These are phyloP conservation scores for Carettochelys insculpta DNA, from an alignment of 2,113 vertebrate species.

Conservation along the genomic window DNA sequence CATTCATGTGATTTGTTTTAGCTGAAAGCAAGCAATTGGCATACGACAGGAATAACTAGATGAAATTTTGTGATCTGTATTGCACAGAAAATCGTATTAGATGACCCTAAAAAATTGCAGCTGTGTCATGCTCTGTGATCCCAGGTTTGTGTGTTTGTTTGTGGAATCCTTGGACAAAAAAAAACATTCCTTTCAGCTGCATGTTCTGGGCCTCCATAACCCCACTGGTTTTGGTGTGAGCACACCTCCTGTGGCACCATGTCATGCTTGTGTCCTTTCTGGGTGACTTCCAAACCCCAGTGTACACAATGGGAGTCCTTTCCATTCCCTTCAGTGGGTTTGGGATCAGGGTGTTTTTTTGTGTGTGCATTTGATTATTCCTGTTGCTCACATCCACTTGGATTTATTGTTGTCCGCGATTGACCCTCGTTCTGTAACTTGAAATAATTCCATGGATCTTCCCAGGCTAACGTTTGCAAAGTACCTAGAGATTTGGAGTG, in stretches of 20 bases:
- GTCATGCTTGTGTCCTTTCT: not conserved
- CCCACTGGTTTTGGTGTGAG: rapidly evolving
- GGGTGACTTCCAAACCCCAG: not conserved
- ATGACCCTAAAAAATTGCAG: rapidly evolving
- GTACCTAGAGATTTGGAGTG: not conserved
- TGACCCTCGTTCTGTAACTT: not conserved
- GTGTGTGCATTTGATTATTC: rapidly evolving
- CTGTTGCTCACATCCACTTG: too few species aligned
- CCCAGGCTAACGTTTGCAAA: not conserved
- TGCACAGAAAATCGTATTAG: not conserved
- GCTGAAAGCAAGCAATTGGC: not conserved
- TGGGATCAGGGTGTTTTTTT: not conserved
- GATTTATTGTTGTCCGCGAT: not conserved
- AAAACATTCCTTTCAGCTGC: not conserved
- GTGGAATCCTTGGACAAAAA: rapidly evolving
- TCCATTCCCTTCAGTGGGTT: rapidly evolving
- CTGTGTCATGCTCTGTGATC: rapidly evolving
- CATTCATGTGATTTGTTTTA: not conserved
- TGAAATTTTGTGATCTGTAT: not conserved
- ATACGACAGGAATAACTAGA: not conserved
- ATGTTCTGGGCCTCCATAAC: rapidly evolving
- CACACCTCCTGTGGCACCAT: rapidly evolving
- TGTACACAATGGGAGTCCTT: rapidly evolving
- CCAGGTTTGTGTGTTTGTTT: too few species aligned
- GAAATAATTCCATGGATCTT: not conserved